phyloP scores from a whole-genome alignment of 2,888 invertebrate species.

The Calliphora vomitoria region DNA sequence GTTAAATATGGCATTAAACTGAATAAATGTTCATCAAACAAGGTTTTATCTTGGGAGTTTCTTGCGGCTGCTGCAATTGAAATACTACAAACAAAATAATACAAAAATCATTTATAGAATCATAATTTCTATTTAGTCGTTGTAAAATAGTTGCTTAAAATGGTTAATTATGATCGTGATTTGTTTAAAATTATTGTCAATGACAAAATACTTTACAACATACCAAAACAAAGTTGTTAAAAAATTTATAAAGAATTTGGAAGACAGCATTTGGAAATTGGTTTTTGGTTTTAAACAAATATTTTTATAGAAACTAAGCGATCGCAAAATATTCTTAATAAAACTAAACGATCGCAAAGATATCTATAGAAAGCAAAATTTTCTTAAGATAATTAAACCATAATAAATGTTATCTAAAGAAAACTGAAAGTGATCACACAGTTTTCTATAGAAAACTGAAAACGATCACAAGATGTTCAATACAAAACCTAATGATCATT shows the following conservation, averaged over 20 bases:
- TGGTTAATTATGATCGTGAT: conserved; percentile 63
- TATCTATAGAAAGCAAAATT: too few relatives aligned
- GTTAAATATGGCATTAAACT: conserved; percentile 66
- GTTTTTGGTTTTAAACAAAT: too few relatives aligned
- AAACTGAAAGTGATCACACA: too few relatives aligned
- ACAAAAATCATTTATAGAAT: conserved; percentile 31
- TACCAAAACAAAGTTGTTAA: background rate
- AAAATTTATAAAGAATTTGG: background rate
- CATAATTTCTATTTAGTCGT: conserved; percentile 51
- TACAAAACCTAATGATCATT: too few relatives aligned
- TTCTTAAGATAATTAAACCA: too few relatives aligned
- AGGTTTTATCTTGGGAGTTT: conserved; percentile 44
- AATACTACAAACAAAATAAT: background rate
- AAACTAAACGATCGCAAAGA: too few relatives aligned
- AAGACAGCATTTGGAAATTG: too few relatives aligned
- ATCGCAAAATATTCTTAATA: too few relatives aligned
- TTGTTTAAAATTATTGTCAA: conserved; percentile 37
- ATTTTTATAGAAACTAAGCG: too few relatives aligned
- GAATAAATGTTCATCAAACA: conserved; percentile 52
- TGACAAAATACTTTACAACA: background rate
- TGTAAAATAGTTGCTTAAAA: conserved; percentile 44
- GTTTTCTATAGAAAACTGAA: too few relatives aligned
- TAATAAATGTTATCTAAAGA: too few relatives aligned
- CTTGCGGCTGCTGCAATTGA: background rate
- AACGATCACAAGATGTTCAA: too few relatives aligned